Percentiles rank a stretch among this genome's conserved stretches.
Conservation (phyloP, 2,888 invertebrate genomes). For the Shargacucullia verbasci region DNA sequence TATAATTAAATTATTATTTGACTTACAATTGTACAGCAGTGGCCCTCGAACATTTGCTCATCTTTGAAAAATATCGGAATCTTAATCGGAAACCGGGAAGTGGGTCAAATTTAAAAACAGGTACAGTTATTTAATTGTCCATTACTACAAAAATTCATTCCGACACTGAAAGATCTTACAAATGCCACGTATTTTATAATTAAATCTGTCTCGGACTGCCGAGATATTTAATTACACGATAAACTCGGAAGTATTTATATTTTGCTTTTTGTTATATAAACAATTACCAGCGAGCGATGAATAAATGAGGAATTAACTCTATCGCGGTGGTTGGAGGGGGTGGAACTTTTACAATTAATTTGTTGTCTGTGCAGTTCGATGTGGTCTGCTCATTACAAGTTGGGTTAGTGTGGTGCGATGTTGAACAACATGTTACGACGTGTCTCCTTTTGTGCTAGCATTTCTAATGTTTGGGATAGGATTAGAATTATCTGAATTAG, state of each 20-base stretch:
- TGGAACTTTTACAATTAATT: constrained; percentile 11
- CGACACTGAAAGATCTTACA: no score
- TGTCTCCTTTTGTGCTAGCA: background rate
- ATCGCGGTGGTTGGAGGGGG: background rate
- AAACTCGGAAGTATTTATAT: constrained; percentile 3
- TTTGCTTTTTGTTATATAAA: constrained; percentile 34
- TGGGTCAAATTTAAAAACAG: no score
- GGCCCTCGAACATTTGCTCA: no score
- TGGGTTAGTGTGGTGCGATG: background rate
- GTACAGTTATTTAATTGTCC: no score
- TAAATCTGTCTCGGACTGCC: background rate
- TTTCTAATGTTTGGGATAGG: background rate
- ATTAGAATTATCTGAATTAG: background rate
- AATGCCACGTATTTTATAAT: no score
- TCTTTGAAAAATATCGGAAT: no score
- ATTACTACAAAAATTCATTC: no score
- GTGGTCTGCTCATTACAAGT: constrained; percentile 8
- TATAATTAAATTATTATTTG: no score
- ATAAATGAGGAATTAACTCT: constrained; percentile 19
- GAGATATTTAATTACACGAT: constrained; percentile 18
- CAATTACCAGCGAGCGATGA: constrained; percentile 33
- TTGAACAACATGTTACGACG: background rate
- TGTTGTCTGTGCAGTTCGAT: constrained; percentile 4
- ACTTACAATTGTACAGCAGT: no score
- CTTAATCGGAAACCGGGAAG: no score